Evolutionary conservation across 2,113 vertebrate genomes (phyloP).

Genomic region (Malurus cyaneus): DNA sequence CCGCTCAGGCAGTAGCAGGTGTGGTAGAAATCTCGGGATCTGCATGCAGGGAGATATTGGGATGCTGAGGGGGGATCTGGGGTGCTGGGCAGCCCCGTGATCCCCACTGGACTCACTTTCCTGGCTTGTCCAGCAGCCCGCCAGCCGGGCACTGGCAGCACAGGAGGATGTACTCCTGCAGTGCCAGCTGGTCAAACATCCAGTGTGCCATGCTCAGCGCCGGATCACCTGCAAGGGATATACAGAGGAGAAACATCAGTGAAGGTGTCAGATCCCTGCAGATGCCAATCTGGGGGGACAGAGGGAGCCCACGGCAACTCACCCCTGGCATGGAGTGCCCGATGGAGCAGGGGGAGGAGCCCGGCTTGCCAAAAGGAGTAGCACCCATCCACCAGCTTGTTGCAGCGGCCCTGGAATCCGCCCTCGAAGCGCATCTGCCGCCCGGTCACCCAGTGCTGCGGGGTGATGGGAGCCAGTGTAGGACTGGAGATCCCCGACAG

Average conservation of each 20-base stretch:
- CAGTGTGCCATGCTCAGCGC: slow-evolving; percentile 87
- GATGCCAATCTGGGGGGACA: not conserved
- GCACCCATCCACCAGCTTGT: slow-evolving; percentile 97
- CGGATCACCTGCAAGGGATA: slow-evolving; percentile 77
- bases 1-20: slow-evolving; percentile 98
- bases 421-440: slow-evolving; percentile 96
- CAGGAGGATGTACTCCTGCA: slow-evolving; percentile 97
- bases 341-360: slow-evolving; percentile 90
- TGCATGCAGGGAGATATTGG: slow-evolving; percentile 14
- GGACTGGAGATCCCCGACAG: accelerated
- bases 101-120: slow-evolving; percentile 85
- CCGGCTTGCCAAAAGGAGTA: slow-evolving; percentile 99
- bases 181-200: slow-evolving; percentile 94
- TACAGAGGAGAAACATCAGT: not conserved
- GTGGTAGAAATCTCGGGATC: slow-evolving; percentile 97
- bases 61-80: not conserved
- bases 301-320: not conserved
- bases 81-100: not conserved
- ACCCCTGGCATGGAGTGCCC: slow-evolving; percentile 88
- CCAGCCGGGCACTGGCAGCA: slow-evolving; percentile 94
- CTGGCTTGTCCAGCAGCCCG: slow-evolving; percentile 93
- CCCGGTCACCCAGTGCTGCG: slow-evolving; percentile 90
- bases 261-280: not conserved
- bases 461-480: not conserved
- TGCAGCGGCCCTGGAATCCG: slow-evolving; percentile 96